Conservation (phyloP, 2,797 vertebrate species). For the Darevskia mixta region DNA sequence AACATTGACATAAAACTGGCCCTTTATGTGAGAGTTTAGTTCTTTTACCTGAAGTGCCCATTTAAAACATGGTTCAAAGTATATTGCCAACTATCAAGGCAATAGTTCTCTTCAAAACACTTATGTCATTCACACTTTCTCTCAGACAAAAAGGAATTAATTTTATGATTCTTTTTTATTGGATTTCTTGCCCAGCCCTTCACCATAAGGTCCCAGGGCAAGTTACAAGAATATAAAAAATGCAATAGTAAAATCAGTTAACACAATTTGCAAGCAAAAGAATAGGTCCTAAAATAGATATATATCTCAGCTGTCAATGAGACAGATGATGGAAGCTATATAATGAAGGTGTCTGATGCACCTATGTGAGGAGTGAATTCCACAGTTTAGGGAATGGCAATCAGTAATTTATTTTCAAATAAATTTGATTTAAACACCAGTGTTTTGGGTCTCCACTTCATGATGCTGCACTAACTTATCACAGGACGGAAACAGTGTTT, state of each 20-base stretch:
- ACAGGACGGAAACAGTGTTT: background rate
- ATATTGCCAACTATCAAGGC: constrained; percentile 26
- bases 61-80: constrained; percentile 15
- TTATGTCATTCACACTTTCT: background rate
- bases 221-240: too few species aligned
- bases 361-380: too few species aligned
- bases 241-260: background rate
- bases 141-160: background rate
- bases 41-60: constrained; percentile 41
- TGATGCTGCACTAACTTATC: background rate
- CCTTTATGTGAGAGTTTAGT: constrained; percentile 40
- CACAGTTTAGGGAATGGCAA: too few species aligned
- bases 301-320: too few species aligned
- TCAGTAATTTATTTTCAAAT: constrained; percentile 2
- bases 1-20: constrained; percentile 58
- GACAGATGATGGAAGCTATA: too few species aligned
- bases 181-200: too few species aligned
- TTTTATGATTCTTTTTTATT: too few species aligned
- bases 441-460: constrained; percentile 19
- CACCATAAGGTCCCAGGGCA: too few species aligned
- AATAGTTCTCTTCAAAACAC: constrained; percentile 18
- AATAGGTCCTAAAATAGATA: too few species aligned
- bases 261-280: background rate
- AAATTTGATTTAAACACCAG: constrained; percentile 5
- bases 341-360: too few species aligned